These are phyloP conservation scores for Cataglyphis cursor DNA, from an alignment of 2,888 invertebrate species.

Conservation along the genomic window DNA sequence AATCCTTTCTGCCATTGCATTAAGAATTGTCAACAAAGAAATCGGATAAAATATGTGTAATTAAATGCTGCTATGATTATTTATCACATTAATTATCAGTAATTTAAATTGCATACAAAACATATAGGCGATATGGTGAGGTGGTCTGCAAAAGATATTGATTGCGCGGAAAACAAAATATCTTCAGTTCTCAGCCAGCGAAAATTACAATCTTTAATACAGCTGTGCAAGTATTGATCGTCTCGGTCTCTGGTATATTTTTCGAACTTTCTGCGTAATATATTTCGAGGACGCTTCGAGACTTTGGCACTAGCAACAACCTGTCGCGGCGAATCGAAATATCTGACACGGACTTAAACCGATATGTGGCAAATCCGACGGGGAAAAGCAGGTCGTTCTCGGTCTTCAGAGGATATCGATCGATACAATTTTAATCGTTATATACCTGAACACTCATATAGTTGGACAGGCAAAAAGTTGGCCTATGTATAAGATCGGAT, in stretches of 20 bases:
- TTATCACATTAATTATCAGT: conserved; percentile 4
- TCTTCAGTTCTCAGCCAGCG: neutral
- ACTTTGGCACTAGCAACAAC: conserved; percentile 38
- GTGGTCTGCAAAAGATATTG: neutral
- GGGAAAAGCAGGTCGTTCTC: conserved; percentile 36
- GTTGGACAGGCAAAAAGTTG: conserved; percentile 66
- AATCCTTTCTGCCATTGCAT: neutral
- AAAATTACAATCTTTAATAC: conserved; percentile 7
- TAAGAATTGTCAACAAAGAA: neutral
- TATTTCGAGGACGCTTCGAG: conserved; percentile 38
- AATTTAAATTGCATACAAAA: neutral
- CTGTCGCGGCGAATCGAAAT: conserved; percentile 19
- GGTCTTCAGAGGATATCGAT: conserved; percentile 39
- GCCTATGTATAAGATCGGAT: conserved; percentile 73
- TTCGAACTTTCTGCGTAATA: conserved; percentile 24
- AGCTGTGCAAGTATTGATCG: conserved; percentile 55
- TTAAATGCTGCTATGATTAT: conserved; percentile 8
- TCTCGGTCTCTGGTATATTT: conserved; percentile 9
- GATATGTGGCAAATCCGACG: conserved; percentile 7
- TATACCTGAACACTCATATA: conserved; percentile 38
- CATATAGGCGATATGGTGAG: neutral
- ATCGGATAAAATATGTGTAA: neutral
- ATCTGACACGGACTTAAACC: conserved; percentile 18
- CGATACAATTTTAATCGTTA: conserved; percentile 45
- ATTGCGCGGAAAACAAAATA: neutral